Evolutionary conservation across 2,797 vertebrate species (phyloP), one percentile per base, ranked within the genome.

Genomic region (Enteromius unitaeniatus): DNA sequence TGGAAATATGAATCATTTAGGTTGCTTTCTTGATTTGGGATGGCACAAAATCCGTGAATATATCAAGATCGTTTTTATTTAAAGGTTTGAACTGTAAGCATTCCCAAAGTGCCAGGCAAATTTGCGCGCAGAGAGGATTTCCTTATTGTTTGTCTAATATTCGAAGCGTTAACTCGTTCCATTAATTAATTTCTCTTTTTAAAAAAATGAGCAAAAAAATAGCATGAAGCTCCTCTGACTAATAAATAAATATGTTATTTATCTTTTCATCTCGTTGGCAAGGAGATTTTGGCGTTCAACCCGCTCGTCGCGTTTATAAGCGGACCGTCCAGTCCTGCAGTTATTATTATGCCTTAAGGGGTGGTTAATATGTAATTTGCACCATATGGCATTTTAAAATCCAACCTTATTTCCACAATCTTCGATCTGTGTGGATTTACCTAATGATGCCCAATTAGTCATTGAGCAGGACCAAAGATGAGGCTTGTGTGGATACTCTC

Each of bases 281-380:
- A 93, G 94, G 94, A 93, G 93, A 94, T 85, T 78, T 51, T 91
- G 94, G 93, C 93, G 92, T 95, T 93, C 92, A 93, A 89, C 91
- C 90, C 90, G 91, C 75, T 84, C 89, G 84, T 88, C 79, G 89
- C 88, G 89, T 86, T 91, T 92, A 83, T 90, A 84, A 91, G 73
- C 80, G 83, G 85, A 86, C 86, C 88, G 88, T 91, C 92, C 91
- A 89, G 92, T 91, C 67, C 79, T 84, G 82, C 86, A 84, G 89
- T 91, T 90, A 91, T 93, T 92, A 93, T 91, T 91, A 89, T 89
- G 91, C 91, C 91, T 90, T 90, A 91, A 91, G 92, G 90, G 88
- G 80, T 91, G 95, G 97, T 98, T 99, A 98, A 98, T 98, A 92
- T 97, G 96, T 99, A 99, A 99, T 99, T 97, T 95, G 90, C 93